A percentile compares a stretch with the other conserved stretches of the same genome.
Conservation (phyloP, 2,888 invertebrate genomes). For the Disparrhopalites patrizii region DNA sequence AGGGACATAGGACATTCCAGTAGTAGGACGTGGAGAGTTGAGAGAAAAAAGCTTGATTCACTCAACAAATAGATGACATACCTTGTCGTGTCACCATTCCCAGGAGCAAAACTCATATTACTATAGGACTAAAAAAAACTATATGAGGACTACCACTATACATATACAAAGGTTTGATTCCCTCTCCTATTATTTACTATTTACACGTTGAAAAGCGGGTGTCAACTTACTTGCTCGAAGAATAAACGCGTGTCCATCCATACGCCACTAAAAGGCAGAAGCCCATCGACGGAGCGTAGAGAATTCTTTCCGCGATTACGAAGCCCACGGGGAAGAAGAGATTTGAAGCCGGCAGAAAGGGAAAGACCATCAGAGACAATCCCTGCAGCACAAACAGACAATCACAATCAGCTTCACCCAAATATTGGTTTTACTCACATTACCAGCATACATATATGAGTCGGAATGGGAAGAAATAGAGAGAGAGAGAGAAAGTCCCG, state of each 20-base stretch:
- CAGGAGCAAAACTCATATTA: too few relatives aligned
- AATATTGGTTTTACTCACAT: slow-evolving; percentile 27
- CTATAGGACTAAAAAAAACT: too few relatives aligned
- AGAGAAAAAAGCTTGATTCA: too few relatives aligned
- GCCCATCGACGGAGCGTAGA: slow-evolving; percentile 97
- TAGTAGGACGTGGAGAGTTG: too few relatives aligned
- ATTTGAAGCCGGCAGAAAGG: slow-evolving; percentile 94
- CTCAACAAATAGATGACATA: too few relatives aligned
- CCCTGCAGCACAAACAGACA: slow-evolving; percentile 60
- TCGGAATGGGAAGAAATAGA: too few relatives aligned
- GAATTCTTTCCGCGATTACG: slow-evolving; percentile 89
- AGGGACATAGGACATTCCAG: too few relatives aligned
- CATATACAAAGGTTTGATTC: too few relatives aligned
- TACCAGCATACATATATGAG: slow-evolving; percentile 11
- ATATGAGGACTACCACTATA: too few relatives aligned
- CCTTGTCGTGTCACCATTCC: too few relatives aligned
- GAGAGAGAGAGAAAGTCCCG: too few relatives aligned
- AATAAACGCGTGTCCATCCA: slow-evolving; percentile 67
- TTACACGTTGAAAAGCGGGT: slow-evolving; percentile 11
- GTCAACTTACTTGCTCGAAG: slow-evolving; percentile 58
- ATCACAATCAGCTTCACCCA: slow-evolving; percentile 24
- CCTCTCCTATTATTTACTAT: slow-evolving; percentile 18
- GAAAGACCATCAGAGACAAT: slow-evolving; percentile 78
- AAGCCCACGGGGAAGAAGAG: slow-evolving; percentile 97
- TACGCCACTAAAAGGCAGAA: slow-evolving; percentile 89